Evolutionary conservation across 2,888 invertebrate species (phyloP).

Genomic region (Drosophila testacea): DNA sequence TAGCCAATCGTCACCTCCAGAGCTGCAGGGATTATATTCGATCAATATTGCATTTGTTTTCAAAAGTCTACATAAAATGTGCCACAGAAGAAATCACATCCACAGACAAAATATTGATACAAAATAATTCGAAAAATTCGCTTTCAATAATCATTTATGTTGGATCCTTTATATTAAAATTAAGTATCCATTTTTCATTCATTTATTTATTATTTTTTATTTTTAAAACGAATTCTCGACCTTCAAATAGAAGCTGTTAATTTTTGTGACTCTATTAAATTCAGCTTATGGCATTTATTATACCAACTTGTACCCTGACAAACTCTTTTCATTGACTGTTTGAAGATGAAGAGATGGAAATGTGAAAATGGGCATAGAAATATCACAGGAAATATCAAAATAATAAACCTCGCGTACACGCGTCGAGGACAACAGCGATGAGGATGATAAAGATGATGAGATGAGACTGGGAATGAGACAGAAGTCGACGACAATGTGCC

Average conservation of each 20-base stretch:
- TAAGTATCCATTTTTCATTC: background rate
- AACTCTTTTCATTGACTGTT: conserved; percentile 48
- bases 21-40: too few relatives aligned
- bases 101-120: too few relatives aligned
- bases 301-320: conserved; percentile 20
- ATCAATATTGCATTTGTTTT: background rate
- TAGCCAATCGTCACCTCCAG: too few relatives aligned
- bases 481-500: conserved; percentile 37
- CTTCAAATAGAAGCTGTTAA: conserved; percentile 16
- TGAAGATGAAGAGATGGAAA: conserved; percentile 1
- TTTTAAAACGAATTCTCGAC: background rate
- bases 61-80: background rate
- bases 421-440: conserved; percentile 34
- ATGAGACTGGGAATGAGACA: conserved; percentile 26
- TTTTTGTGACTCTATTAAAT: conserved; percentile 57
- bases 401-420: conserved; percentile 63
- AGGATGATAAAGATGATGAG: conserved; percentile 49
- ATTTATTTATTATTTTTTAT: background rate
- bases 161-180: background rate
- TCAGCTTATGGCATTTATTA: conserved; percentile 28
- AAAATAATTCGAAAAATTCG: too few relatives aligned
- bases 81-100: too few relatives aligned
- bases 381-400: conserved; percentile 66
- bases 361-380: conserved; percentile 53
- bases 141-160: too few relatives aligned